Base-by-base conservation (phyloP, 2,888 invertebrate genomes). In the Dyspetes luteomarginatus region DNA sequence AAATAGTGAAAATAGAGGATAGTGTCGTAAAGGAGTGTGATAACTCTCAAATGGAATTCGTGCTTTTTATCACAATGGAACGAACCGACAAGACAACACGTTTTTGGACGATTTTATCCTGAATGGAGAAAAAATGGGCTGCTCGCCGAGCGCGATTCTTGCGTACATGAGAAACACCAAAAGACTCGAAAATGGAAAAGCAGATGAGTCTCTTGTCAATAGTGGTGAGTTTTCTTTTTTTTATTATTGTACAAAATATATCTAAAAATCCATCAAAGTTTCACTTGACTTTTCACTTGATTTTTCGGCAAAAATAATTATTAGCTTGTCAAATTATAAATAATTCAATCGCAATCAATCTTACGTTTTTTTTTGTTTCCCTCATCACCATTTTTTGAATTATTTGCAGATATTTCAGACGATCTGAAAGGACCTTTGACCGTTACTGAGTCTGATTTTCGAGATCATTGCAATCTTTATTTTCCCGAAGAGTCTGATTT, bases 391-490 rank as follows among this genome's bases (percentile, higher is more conserved):
- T 17, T 48, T 17, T 15, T 48, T 48, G 48, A 15, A 48, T 48
- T 48, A 15, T 17, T 76, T 87, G 74, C 88, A 88, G 88, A 88
- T 85, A 62, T 84, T 65, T 86, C 86, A 78, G 87, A 86, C 26
- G 73, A 81, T 56, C 30, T 56, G 26, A 80, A 65, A 24, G 67
- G 60, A 24, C 45, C 28, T 22, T 56, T 43, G 55, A 73, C 45
- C 76, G 56, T 64, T 19, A 17, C 68, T n/a, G 50, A 17, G 26
- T 41, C 50, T 41, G 76, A 62, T 36, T 56, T 43, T 12, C 72
- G 15, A 17, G 48, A 76, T 68, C 64, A 36, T 62, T 22, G 62
- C 17, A 67, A 76, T 72, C 22, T 68, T 26, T 68, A 68, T 72
- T 68, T 26, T 24, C 48, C 56, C 43, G 73, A 76, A 26, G 76